Conservation (phyloP, 1,140 invertebrate genomes). For the Zaprionus gabonicus region DNA sequence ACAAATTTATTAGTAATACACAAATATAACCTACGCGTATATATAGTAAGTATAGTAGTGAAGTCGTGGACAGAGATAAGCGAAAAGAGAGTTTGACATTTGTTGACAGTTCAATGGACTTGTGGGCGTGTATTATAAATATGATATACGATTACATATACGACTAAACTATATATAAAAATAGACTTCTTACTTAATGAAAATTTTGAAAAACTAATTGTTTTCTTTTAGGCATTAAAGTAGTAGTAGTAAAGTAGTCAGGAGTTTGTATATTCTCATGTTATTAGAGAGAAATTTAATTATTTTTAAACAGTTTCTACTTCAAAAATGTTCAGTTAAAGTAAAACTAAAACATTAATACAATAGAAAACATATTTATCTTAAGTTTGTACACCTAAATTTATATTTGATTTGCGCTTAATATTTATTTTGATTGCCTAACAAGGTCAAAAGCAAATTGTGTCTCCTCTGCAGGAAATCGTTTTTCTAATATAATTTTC, state of each 20-base stretch:
- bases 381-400: not conserved
- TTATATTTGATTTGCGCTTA: slow-evolving; percentile 37
- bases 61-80: slow-evolving; percentile 11
- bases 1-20: slow-evolving; percentile 7
- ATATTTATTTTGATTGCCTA: slow-evolving; percentile 43
- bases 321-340: not conserved
- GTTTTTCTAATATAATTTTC: slow-evolving; percentile 52
- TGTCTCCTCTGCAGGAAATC: slow-evolving; percentile 55
- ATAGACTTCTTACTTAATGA: not conserved
- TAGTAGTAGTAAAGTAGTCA: too few relatives aligned
- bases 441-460: slow-evolving; percentile 48
- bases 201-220: too few relatives aligned
- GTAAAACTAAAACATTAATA: not conserved
- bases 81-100: not conserved
- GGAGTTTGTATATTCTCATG: not conserved
- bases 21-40: slow-evolving; percentile 6
- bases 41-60: not conserved
- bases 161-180: not conserved
- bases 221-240: too few relatives aligned
- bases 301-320: not conserved
- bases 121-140: not conserved
- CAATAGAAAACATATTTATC: not conserved
- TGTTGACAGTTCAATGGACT: not conserved
- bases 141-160: not conserved
- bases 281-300: not conserved